Percentiles rank a stretch among this genome's conserved stretches.
Conservation (phyloP, 2,113 vertebrate species). For the Petroica traversi region DNA sequence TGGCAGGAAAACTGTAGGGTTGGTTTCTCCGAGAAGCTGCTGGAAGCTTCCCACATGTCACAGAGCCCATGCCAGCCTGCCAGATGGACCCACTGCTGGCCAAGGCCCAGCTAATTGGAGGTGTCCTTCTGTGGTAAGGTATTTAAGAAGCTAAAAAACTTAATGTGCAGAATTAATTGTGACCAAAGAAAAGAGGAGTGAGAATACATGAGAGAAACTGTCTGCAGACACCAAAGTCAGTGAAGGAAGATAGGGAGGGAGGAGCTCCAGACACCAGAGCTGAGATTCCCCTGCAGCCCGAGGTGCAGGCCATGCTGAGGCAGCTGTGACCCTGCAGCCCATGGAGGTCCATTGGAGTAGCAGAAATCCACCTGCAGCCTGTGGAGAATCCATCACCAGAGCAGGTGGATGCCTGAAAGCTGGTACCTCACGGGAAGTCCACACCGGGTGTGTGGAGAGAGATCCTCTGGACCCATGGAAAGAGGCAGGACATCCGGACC, state of each 20-base stretch:
- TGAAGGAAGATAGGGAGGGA: neutral
- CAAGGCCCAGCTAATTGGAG: neutral
- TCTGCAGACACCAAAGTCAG: neutral
- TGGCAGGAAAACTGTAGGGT: too few species aligned
- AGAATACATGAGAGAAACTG: neutral
- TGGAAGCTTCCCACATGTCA: neutral
- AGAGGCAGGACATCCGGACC: neutral
- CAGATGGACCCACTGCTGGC: neutral
- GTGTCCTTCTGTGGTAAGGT: neutral
- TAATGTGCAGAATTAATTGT: neutral
- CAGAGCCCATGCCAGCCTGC: neutral
- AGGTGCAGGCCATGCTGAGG: neutral
- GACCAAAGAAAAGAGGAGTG: neutral
- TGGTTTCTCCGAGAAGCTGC: neutral
- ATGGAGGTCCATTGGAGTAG: fast-evolving
- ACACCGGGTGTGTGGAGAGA: neutral
- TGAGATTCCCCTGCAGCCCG: neutral
- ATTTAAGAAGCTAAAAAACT: neutral
- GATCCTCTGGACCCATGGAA: neutral
- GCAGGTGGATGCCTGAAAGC: neutral
- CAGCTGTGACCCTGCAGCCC: neutral
- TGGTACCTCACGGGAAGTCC: neutral
- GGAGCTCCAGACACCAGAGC: neutral
- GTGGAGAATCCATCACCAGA: neutral
- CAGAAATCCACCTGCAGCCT: neutral